Evolutionary conservation across 2,113 vertebrate species (phyloP), one percentile per base, ranked within the genome.

Genomic region (Podarcis muralis): DNA sequence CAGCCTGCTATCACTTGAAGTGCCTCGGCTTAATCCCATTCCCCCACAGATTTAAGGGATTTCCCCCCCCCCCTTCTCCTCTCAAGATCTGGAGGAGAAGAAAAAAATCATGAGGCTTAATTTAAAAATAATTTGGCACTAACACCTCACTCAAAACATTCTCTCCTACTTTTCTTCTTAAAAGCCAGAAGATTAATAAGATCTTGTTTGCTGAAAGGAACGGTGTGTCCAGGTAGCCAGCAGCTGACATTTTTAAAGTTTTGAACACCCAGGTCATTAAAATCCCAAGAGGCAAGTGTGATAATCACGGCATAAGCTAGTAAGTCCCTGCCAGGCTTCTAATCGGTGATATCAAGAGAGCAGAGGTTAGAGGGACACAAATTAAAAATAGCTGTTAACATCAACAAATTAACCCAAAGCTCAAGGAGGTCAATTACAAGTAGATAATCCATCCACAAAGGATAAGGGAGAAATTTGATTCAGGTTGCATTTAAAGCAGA

Each of bases 21-120:
- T 92, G 93, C 74, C 86, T 91, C 89, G 83, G 72, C 86, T 95
- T 95, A 95, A 95, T 95, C 88, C 88, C 12, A 83, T 92, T 95
- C 92, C 94, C 86, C 89, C 84, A 80, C 84, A 86, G 93, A 91
- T 59, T 92, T 92, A 89, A 88, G 65, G 75, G 90, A 84, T 93
- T 92, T 93, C 85, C 90, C 9, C 9, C 15, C 35, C 93, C 85
- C 91, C 9, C 16, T 23, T 23, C 82, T 27, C 76, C 82, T 27
- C 76, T 82, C 62, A 69, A 62, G 25, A 88, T 88, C 59, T 88
- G 40, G 87, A 88, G 91, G 12, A 62, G 25, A 8, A 32, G 81
- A 59, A 20, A 12, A 12, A 35, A 37, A 35, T 40, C 16, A 62
- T 18, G 16, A 62, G 59, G 18, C 65, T 27, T 91, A 83, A 89